A percentile compares a stretch with the other conserved stretches of the same genome.
phyloP scores from a whole-genome alignment of 1,140 invertebrate species.

The Drosophila pallidifrons region DNA sequence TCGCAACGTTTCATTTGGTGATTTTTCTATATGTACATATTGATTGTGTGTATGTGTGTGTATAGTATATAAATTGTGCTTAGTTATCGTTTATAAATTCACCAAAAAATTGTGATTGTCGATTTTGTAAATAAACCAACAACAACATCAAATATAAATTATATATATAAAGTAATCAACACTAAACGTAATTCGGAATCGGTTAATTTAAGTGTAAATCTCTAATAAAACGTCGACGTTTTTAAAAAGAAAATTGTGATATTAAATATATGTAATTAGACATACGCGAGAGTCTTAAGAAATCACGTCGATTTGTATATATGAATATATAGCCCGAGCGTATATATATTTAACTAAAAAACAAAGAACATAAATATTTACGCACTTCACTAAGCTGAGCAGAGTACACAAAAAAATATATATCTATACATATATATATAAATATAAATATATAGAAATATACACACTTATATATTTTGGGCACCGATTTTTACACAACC shows the following conservation, averaged over 20 bases:
- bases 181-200: slow-evolving; percentile 17
- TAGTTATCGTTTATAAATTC: slow-evolving; percentile 49
- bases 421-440: slow-evolving; percentile 35
- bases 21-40: slow-evolving; percentile 41
- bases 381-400: slow-evolving; percentile 54
- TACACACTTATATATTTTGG: slow-evolving; percentile 74
- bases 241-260: slow-evolving; percentile 79
- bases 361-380: slow-evolving; percentile 59
- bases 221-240: slow-evolving; percentile 75
- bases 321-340: slow-evolving; percentile 50
- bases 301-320: slow-evolving; percentile 48
- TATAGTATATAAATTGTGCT: slow-evolving; percentile 37
- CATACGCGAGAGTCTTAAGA: slow-evolving; percentile 34
- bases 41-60: slow-evolving; percentile 29
- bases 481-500: slow-evolving; percentile 73
- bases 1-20: slow-evolving; percentile 69
- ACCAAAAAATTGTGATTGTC: slow-evolving; percentile 72
- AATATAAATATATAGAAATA: slow-evolving; percentile 52
- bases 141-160: slow-evolving; percentile 22
- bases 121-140: slow-evolving; percentile 60
- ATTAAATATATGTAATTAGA: slow-evolving; percentile 66
- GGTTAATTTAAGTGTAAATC: slow-evolving; percentile 72
- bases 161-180: slow-evolving; percentile 6
- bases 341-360: slow-evolving; percentile 34
- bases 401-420: slow-evolving; percentile 58